phyloP scores from a whole-genome alignment of 2,797 vertebrate genomes.

The Myoxocephalus aenaeus region DNA sequence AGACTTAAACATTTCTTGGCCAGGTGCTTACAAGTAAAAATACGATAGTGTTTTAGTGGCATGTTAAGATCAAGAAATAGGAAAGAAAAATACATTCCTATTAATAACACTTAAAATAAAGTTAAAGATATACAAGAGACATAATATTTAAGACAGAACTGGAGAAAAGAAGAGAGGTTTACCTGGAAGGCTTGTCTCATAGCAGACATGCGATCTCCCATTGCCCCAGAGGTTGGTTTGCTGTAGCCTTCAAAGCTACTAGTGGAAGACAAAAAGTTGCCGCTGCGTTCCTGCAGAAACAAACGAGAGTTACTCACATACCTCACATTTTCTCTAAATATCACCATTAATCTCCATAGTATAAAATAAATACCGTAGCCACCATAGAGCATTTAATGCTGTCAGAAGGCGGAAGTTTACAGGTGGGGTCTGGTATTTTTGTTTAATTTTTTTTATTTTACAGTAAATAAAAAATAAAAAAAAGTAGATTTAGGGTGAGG shows the following conservation, averaged over 20 bases:
- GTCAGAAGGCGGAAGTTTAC: background rate
- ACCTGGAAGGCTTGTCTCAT: conserved; percentile 99
- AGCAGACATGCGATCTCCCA: conserved; percentile 97
- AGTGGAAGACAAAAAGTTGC: conserved; percentile 83
- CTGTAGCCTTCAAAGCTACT: conserved; percentile 91
- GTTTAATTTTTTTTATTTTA: background rate
- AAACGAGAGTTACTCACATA: background rate
- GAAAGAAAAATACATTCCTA: background rate
- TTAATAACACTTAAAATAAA: background rate
- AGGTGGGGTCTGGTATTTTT: background rate
- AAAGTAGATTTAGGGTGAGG: background rate
- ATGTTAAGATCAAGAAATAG: background rate
- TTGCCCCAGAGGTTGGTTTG: conserved; percentile 92
- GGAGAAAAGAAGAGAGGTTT: background rate
- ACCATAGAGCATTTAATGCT: background rate
- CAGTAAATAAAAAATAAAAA: background rate
- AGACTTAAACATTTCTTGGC: background rate
- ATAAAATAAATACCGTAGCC: background rate
- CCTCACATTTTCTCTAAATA: background rate
- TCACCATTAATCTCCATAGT: background rate
- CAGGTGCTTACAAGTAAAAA: background rate
- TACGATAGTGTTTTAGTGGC: background rate
- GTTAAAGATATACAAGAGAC: background rate
- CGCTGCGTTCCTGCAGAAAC: conserved; percentile 86
- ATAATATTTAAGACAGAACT: background rate